phyloP scores from a whole-genome alignment of 2,113 vertebrate species.

The Leptodactylus fuscus region DNA sequence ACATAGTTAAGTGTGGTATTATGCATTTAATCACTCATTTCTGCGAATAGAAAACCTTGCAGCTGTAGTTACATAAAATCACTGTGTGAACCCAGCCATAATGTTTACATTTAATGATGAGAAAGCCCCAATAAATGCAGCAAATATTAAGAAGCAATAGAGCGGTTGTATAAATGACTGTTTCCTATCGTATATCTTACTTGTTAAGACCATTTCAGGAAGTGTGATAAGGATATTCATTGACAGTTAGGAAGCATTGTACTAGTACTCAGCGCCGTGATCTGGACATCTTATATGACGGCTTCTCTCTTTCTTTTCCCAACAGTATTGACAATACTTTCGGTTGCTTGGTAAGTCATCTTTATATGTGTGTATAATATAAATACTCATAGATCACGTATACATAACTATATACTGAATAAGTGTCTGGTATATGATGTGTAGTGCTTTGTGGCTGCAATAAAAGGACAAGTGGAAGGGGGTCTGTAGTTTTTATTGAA shows the following conservation, averaged over 20 bases:
- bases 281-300: background rate
- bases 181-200: background rate
- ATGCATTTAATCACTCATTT: too few species aligned
- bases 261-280: background rate
- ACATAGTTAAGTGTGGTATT: too few species aligned
- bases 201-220: background rate
- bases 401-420: background rate
- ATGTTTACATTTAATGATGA: too few species aligned
- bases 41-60: too few species aligned
- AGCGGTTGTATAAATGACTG: too few species aligned
- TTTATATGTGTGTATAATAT: background rate
- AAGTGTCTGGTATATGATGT: background rate
- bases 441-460: background rate
- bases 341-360: constrained; percentile 17
- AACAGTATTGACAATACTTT: constrained; percentile 35
- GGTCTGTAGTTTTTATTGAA: background rate
- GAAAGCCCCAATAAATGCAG: too few species aligned
- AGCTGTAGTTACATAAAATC: too few species aligned
- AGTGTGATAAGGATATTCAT: constrained; percentile 15
- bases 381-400: background rate
- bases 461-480: background rate
- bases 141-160: too few species aligned
- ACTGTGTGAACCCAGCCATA: too few species aligned
- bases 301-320: background rate
- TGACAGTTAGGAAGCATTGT: background rate